phyloP scores from a whole-genome alignment of 2,888 invertebrate species.

The Noctua janthe region DNA sequence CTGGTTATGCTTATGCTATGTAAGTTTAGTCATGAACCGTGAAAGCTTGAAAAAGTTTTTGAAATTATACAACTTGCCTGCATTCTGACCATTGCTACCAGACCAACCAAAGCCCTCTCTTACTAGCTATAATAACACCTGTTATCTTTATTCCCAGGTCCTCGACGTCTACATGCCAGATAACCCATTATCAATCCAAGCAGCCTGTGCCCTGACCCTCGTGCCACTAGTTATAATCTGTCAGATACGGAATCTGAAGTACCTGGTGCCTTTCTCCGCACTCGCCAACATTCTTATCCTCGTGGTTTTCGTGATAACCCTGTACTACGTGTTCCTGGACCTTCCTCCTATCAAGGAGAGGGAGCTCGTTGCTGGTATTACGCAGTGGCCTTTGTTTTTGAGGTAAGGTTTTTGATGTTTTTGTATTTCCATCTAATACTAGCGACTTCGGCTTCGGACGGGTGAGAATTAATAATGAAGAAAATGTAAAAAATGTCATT shows the following conservation, averaged over 20 bases:
- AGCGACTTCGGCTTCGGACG: neutral
- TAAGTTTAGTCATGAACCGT: too few relatives aligned
- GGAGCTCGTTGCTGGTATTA: slow-evolving; percentile 87
- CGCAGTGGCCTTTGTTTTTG: slow-evolving; percentile 96
- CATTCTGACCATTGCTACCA: neutral
- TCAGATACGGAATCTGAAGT: slow-evolving; percentile 94
- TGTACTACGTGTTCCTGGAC: slow-evolving; percentile 94
- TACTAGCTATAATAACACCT: neutral
- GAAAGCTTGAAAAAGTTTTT: too few relatives aligned
- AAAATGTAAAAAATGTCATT: too few relatives aligned
- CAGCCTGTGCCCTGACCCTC: slow-evolving; percentile 92
- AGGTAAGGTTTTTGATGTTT: slow-evolving; percentile 77
- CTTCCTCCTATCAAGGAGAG: slow-evolving; percentile 83
- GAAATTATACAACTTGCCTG: neutral
- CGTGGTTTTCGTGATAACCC: slow-evolving; percentile 94
- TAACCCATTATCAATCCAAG: slow-evolving; percentile 89
- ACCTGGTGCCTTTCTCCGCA: slow-evolving; percentile 96
- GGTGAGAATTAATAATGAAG: neutral
- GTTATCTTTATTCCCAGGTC: slow-evolving; percentile 81
- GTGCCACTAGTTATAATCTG: slow-evolving; percentile 93
- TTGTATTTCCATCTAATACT: neutral
- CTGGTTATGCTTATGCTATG: too few relatives aligned
- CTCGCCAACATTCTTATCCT: slow-evolving; percentile 95
- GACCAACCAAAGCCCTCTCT: neutral
- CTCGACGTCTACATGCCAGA: slow-evolving; percentile 84